Conservation (phyloP, 2,113 vertebrate species). For the Zapus hudsonius region DNA sequence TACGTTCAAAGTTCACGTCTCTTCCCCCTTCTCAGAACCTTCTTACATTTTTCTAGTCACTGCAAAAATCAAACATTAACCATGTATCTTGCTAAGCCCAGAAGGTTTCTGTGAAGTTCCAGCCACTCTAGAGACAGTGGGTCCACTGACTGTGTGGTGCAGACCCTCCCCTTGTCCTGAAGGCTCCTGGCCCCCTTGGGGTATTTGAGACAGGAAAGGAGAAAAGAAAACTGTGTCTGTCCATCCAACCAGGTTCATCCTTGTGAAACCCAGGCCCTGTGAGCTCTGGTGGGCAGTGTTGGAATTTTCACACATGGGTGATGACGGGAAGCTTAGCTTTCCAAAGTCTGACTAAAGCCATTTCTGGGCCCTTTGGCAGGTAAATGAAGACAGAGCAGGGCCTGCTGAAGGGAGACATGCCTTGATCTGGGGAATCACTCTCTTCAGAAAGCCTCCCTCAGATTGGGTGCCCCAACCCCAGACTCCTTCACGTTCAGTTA, state of each 20-base stretch:
- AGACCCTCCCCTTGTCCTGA: background rate
- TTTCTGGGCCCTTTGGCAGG: background rate
- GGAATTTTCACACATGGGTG: background rate
- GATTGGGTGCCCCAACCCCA: too few species aligned
- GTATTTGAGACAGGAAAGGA: background rate
- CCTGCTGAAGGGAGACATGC: too few species aligned
- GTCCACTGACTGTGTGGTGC: too few species aligned
- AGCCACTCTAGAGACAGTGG: too few species aligned
- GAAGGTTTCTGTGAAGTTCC: background rate
- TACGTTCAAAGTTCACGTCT: background rate
- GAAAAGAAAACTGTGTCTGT: too few species aligned
- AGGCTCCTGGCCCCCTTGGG: background rate
- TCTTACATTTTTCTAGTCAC: background rate
- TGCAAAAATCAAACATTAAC: background rate
- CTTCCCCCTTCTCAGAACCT: background rate
- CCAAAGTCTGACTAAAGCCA: background rate
- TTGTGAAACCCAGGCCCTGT: too few species aligned
- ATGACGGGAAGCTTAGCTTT: background rate
- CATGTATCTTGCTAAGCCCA: background rate
- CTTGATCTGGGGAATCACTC: too few species aligned
- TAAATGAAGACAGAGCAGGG: background rate
- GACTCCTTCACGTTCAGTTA: too few species aligned
- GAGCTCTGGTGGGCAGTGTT: background rate
- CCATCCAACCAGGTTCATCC: too few species aligned
- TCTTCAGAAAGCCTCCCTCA: too few species aligned